Evolutionary conservation across 2,113 vertebrate species (phyloP), one percentile per base, ranked within the genome.

Genomic region (Macquaria ambigua): DNA sequence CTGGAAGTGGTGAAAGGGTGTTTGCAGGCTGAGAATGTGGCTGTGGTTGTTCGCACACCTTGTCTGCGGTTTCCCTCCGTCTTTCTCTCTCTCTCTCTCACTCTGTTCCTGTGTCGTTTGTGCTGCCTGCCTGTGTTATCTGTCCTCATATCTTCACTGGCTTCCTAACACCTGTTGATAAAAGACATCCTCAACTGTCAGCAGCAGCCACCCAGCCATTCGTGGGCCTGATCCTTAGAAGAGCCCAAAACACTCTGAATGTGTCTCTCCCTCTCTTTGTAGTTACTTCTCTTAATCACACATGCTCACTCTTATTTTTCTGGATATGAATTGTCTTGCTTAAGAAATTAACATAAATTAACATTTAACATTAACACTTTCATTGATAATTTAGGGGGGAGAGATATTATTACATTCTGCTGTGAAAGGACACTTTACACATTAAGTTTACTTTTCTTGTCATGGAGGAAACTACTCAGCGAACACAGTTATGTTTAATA

Each of bases 81-180:
- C 59, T 74, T 9, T 76, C 76, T 79, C n/a, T 72, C 37, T 61
- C 20, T 18, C 61, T n/a, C 62, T 46, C 83, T 81, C 80, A 79
- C 73, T 67, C 23, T 25, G 66, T 69, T 81, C 71, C 76, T 74
- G 73, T 74, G 68, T 59, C 25, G 59, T 75, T 79, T 79, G 84
- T 80, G 69, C 64, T 37, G 69, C 77, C 87, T 85, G 80, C 59
- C 83, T 56, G 58, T 21, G 78, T 85, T 95, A 96, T 95, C 94
- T 94, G 74, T 89, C 75, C 90, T 90, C 94, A 92, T 94, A 95
- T 96, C 95, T 95, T 86, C 53, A 83, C 90, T 90, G 88, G 88
- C 92, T 94, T 96, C 93, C 94, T 94, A 86, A 92, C 94, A 96
- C 95, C 95, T 96, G 95, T 92, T 96, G 95, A 96, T 94, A 92